Evolutionary conservation across 2,113 vertebrate genomes (phyloP).

Genomic region (Psammodynastes pulverulentus): DNA sequence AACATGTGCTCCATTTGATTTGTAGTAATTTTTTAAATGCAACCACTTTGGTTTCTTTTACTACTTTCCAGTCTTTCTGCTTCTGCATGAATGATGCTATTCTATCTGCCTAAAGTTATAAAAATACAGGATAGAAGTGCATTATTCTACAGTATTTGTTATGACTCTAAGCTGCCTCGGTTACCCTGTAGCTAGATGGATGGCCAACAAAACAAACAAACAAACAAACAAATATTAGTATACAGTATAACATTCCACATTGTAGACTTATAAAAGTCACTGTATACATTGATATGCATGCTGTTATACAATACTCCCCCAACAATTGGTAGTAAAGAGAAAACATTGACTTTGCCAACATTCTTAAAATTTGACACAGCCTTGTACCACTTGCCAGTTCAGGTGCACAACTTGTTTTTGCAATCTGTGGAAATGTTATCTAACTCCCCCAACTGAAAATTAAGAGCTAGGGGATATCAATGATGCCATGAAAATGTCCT

Average conservation of each 20-base stretch:
- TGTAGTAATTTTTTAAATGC: not conserved
- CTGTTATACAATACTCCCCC: not conserved
- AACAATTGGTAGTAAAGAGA: not conserved
- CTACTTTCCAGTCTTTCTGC: not conserved
- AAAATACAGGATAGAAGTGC: not conserved
- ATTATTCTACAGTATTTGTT: not conserved
- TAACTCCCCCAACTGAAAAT: constrained; percentile 67
- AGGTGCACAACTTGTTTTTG: constrained; percentile 48
- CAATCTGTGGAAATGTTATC: constrained; percentile 54
- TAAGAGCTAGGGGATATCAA: constrained; percentile 73
- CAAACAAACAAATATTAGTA: not conserved
- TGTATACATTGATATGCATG: not conserved
- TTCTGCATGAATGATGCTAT: no score
- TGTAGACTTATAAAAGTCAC: not conserved
- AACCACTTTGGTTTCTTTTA: not conserved
- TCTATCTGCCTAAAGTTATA: not conserved
- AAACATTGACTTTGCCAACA: not conserved
- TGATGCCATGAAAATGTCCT: constrained; percentile 71
- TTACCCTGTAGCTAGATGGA: not conserved
- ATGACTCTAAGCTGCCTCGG: not conserved
- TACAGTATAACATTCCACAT: not conserved
- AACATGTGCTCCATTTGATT: not conserved
- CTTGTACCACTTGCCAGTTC: constrained; percentile 20
- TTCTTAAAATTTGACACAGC: constrained; percentile 7
- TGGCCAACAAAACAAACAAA: not conserved